Percentiles rank a stretch among this genome's conserved stretches.
These are phyloP conservation scores for Calameuta idolon DNA, from an alignment of 2,888 invertebrate genomes.

Conservation along the genomic window DNA sequence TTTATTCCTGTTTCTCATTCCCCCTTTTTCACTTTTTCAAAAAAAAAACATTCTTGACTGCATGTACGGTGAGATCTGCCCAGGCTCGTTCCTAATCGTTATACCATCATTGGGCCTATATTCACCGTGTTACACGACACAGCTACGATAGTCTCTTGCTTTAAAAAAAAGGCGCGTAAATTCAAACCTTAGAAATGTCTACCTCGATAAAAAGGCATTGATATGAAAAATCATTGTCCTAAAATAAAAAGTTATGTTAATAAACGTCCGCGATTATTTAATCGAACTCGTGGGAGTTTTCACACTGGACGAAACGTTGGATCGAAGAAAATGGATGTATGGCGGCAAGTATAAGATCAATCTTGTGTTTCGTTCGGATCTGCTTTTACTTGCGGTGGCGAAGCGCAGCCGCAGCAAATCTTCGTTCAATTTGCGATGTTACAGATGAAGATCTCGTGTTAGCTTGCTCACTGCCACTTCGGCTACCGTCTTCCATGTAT, in stretches of 20 bases:
- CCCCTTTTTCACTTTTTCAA: background rate
- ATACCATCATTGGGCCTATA: background rate
- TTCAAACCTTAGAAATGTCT: background rate
- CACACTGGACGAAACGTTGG: background rate
- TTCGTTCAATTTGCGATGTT: slow-evolving; percentile 62
- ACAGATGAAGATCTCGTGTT: slow-evolving; percentile 40
- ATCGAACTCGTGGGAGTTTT: background rate
- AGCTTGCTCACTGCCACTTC: background rate
- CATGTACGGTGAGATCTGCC: background rate
- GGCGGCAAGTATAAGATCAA: background rate
- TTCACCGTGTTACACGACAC: background rate
- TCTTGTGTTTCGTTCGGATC: slow-evolving; percentile 35
- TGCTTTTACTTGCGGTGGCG: slow-evolving; percentile 60
- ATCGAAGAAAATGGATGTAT: background rate
- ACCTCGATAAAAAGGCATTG: background rate
- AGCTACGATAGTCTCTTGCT: background rate
- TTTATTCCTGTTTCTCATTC: background rate
- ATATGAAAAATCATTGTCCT: background rate
- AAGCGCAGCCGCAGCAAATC: slow-evolving; percentile 57
- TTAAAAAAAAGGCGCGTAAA: background rate
- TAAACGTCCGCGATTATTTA: background rate
- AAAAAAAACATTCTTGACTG: background rate
- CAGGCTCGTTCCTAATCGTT: background rate
- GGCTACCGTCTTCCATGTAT: background rate
- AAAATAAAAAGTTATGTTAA: background rate